Base-by-base conservation (phyloP, 2,888 invertebrate genomes). In the Xiphydria camelus region DNA sequence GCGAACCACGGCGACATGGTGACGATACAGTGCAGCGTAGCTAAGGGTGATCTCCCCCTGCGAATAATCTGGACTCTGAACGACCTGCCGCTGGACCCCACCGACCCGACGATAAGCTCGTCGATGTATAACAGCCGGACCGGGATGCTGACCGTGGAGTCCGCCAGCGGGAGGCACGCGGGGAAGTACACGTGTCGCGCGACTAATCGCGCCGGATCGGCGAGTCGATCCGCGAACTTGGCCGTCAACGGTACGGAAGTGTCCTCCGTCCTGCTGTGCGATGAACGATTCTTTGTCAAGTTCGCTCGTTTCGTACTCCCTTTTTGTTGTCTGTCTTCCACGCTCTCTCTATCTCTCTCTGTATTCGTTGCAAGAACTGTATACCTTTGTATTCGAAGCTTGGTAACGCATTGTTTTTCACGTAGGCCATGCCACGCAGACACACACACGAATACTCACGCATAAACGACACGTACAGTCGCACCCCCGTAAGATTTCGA, bases 41-140 rank as follows among this genome's bases (percentile, higher is more conserved):
- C 81, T 65, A 86, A 87, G 70, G 88, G 90, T 43, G 90, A 91
- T 73, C 81, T 83, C 54, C 91, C 90, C 1, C 77, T 91, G 34
- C 82, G 83, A 57, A 81, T 88, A 45, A 80, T 80, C 47, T 88
- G 88, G 89, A 79, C 79, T 20, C 77, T 79, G 54, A 80, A 81
- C 50, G 81, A 80, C 59, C 74, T 64, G 70, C 75, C 75, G 6
- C 76, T 82, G 55, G 65, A 77, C 29, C 78, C 76, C 64, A 78
- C 77, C 60, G 82, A 82, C 54, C 72, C 76, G 53, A 83, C 82
- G 60, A 81, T 83, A 43, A 70, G 81, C 38, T 76, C 83, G 36
- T 80, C 80, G 14, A 79, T 77, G 63, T 80, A 81, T 49, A 82
- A 82, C 57, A 81, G 80, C 71, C 82, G 83, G 61, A 82, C 82